A percentile compares a stretch with the other conserved stretches of the same genome.
Conservation (phyloP, 2,888 invertebrate genomes). For the Chamaedrilus cognettii region DNA sequence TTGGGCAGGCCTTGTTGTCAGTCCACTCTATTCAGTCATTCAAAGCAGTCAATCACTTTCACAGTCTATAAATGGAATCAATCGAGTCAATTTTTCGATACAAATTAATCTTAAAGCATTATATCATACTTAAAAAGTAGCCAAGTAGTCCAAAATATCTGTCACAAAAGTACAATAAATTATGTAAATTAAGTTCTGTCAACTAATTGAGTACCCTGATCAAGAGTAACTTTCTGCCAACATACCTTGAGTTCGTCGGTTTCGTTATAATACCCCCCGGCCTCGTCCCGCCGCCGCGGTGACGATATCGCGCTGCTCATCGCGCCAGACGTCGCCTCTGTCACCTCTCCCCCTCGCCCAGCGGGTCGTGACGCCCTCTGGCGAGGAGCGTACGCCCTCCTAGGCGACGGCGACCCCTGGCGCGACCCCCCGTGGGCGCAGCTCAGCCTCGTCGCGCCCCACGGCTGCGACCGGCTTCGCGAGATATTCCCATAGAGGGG, state of each 20-base stretch:
- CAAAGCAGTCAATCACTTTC: too few relatives aligned
- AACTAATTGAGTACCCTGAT: too few relatives aligned
- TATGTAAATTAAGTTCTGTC: background rate
- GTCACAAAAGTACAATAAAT: background rate
- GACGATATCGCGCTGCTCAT: background rate
- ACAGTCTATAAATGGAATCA: too few relatives aligned
- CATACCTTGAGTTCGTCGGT: constrained; percentile 59
- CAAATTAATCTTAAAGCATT: too few relatives aligned
- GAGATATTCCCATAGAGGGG: background rate
- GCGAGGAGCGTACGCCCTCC: background rate
- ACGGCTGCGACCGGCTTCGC: background rate
- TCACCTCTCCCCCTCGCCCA: background rate
- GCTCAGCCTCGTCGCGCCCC: too few relatives aligned
- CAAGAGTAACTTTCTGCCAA: too few relatives aligned
- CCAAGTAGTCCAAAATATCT: too few relatives aligned
- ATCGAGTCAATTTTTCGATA: too few relatives aligned
- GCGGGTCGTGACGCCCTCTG: too few relatives aligned
- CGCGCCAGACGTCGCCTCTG: background rate
- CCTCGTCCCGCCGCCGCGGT: background rate
- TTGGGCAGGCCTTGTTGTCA: too few relatives aligned
- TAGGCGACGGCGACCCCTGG: background rate
- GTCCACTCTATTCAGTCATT: too few relatives aligned
- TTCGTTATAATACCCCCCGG: constrained; percentile 40
- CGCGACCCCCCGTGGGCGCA: background rate
- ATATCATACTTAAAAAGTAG: too few relatives aligned